Conservation (phyloP, 2,113 vertebrate genomes). For the Motacilla alba region DNA sequence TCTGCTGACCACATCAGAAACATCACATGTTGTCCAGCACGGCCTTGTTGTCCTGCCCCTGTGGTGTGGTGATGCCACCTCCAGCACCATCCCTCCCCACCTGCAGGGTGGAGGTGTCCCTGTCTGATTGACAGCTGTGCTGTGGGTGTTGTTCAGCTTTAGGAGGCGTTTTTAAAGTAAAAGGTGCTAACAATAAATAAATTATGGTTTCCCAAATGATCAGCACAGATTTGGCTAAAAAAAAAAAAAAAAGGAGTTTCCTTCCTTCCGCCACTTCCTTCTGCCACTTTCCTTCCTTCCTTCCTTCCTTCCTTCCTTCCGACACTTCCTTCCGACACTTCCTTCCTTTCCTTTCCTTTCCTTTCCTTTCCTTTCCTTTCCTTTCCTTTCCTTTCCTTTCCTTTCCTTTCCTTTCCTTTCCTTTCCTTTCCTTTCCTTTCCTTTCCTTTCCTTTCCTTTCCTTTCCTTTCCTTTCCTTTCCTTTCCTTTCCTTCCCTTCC, state of each 20-base stretch:
- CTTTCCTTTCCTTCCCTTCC: too few relatives aligned
- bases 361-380: too few relatives aligned
- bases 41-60: too few relatives aligned
- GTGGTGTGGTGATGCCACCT: neutral
- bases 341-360: too few relatives aligned
- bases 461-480: too few relatives aligned
- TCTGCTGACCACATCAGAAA: neutral
- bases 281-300: too few relatives aligned
- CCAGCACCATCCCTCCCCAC: fast-evolving
- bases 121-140: neutral
- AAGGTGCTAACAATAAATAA: neutral
- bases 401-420: too few relatives aligned
- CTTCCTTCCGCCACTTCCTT: neutral
- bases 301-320: too few relatives aligned
- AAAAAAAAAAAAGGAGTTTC: fast-evolving
- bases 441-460: too few relatives aligned
- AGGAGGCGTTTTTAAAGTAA: neutral
- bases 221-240: neutral
- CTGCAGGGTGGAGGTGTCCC: fast-evolving
- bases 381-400: too few relatives aligned
- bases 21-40: neutral
- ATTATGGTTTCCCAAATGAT: neutral
- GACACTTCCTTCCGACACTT: too few relatives aligned
- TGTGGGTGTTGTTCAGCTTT: fast-evolving
- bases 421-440: too few relatives aligned